Conservation (phyloP, 1,140 invertebrate genomes). For the Drosophila littoralis region DNA sequence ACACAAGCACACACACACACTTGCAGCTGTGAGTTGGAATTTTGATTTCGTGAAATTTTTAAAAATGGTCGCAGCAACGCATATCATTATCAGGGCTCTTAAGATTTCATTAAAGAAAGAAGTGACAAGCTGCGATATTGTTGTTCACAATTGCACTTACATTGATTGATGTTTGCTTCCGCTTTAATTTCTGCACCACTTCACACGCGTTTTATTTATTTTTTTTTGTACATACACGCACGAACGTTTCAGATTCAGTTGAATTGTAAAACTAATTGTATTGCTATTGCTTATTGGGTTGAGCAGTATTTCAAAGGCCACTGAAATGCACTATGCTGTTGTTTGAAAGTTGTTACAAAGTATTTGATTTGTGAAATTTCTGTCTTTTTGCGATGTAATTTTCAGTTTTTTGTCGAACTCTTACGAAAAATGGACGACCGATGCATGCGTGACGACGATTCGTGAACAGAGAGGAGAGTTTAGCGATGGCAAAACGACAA, state of each 20-base stretch:
- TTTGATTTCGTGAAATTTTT: conserved; percentile 83
- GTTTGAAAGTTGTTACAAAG: conserved; percentile 23
- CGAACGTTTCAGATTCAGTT: conserved; percentile 43
- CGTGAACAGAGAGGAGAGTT: conserved; percentile 36
- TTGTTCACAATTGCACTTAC: conserved; percentile 61
- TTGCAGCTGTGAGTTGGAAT: conserved; percentile 74
- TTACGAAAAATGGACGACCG: conserved; percentile 74
- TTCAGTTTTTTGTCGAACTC: conserved; percentile 64
- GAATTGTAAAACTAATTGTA: conserved; percentile 51
- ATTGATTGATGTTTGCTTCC: conserved; percentile 46
- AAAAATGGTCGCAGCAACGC: conserved; percentile 78
- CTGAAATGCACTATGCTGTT: conserved; percentile 71
- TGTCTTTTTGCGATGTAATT: conserved; percentile 60
- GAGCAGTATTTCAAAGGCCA: conserved; percentile 80
- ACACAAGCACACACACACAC: conserved; percentile 34
- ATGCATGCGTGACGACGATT: conserved; percentile 66
- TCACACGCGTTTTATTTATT: conserved; percentile 79
- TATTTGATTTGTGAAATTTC: conserved; percentile 37
- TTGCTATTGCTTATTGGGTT: conserved; percentile 64
- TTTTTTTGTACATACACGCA: conserved; percentile 74
- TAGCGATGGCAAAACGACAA: conserved; percentile 17
- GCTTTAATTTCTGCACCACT: conserved; percentile 68
- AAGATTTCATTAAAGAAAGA: conserved; percentile 22
- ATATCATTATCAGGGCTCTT: conserved; percentile 71
- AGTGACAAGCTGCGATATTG: conserved; percentile 2